These are phyloP conservation scores for Gopherus evgoodei DNA, from an alignment of 2,113 vertebrate genomes.

Conservation along the genomic window DNA sequence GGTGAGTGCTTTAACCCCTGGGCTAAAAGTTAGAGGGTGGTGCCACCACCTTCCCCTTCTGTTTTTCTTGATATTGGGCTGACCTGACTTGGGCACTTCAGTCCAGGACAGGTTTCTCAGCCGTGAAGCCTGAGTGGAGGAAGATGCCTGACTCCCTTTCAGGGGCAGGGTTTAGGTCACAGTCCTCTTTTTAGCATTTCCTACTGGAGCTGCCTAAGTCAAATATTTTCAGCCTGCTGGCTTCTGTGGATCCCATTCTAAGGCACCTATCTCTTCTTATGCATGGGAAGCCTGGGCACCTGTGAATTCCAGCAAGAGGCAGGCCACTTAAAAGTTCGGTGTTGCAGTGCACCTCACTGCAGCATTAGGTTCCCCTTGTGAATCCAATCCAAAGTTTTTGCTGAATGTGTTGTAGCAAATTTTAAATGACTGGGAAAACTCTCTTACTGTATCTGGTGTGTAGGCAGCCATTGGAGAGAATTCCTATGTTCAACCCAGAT, in stretches of 20 bases:
- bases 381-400: not conserved
- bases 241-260: not conserved
- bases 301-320: not conserved
- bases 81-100: not conserved
- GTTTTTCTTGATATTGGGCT: not conserved
- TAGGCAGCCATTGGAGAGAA: not conserved
- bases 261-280: not conserved
- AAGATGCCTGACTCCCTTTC: not conserved
- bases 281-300: not conserved
- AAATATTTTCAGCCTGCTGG: not conserved
- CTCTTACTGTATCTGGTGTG: not conserved
- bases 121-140: not conserved
- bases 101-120: not conserved
- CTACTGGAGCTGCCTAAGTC: too few relatives aligned
- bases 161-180: not conserved
- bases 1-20: not conserved
- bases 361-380: not conserved
- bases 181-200: not conserved
- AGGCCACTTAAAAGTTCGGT: not conserved
- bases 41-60: not conserved
- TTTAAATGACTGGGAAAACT: slow-evolving; percentile 5
- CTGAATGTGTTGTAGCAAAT: not conserved
- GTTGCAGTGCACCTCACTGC: not conserved
- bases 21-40: not conserved
- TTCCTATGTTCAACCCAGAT: not conserved